These are phyloP conservation scores for Ctenoplectra terminalis DNA, from an alignment of 1,140 invertebrate species.

Conservation along the genomic window DNA sequence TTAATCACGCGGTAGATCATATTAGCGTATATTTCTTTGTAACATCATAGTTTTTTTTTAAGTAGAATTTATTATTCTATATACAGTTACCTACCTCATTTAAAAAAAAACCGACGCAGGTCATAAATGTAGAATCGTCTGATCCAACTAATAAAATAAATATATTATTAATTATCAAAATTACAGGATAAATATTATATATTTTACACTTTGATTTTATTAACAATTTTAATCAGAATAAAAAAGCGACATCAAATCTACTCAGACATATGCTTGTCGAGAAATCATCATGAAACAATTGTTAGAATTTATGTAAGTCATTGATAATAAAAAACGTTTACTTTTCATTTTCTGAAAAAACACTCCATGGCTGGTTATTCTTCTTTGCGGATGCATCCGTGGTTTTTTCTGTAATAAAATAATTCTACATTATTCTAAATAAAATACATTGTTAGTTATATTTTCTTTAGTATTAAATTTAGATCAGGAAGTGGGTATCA, in stretches of 20 bases:
- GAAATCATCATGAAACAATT: constrained; percentile 59
- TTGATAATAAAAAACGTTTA: neutral
- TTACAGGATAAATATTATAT: neutral
- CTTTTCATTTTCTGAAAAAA: neutral
- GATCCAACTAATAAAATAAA: neutral
- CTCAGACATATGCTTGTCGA: constrained; percentile 76
- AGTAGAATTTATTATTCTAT: constrained; percentile 6
- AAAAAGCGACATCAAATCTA: constrained; percentile 67
- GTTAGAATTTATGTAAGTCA: neutral
- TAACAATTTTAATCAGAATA: constrained; percentile 51
- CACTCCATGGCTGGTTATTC: neutral
- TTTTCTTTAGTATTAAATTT: neutral
- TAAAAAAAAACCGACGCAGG: no score
- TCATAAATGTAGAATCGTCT: no score
- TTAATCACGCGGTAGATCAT: constrained; percentile 64
- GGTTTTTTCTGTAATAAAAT: neutral
- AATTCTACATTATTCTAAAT: constrained; percentile 1
- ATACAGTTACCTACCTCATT: neutral
- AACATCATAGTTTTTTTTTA: constrained; percentile 64
- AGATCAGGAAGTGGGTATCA: constrained; percentile 68
- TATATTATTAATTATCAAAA: neutral
- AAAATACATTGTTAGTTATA: neutral
- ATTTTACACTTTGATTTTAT: neutral
- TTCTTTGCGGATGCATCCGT: neutral
- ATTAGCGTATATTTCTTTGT: constrained; percentile 70